phyloP scores from a whole-genome alignment of 2,797 vertebrate species.

The Thripadectes ignobilis region DNA sequence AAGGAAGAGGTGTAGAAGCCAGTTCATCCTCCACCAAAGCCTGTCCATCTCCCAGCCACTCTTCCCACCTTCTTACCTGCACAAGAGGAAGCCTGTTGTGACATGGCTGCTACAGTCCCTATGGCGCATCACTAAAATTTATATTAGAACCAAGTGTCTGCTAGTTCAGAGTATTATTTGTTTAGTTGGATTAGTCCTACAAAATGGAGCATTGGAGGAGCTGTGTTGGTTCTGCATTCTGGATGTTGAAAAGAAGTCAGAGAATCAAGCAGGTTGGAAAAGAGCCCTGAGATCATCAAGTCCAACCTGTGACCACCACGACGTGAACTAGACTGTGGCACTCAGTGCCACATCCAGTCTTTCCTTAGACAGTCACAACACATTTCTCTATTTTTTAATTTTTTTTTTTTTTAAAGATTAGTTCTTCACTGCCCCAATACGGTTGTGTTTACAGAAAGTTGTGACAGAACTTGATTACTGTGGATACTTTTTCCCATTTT shows the following conservation, averaged over 20 bases:
- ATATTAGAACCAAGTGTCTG: no score
- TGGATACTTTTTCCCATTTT: conserved; percentile 65
- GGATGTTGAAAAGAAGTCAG: neutral
- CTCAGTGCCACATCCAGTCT: rapidly evolving
- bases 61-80: no score
- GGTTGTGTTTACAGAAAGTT: conserved; percentile 56
- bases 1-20: neutral
- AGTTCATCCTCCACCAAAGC: neutral
- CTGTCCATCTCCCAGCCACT: neutral
- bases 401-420: neutral
- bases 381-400: rapidly evolving
- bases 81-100: no score
- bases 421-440: neutral
- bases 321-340: neutral
- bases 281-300: rapidly evolving
- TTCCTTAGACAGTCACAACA: neutral
- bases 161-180: no score
- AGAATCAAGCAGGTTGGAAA: neutral
- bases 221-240: neutral
- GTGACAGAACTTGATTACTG: conserved; percentile 61
- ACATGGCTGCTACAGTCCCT: no score
- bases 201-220: neutral
- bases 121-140: no score
- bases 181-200: neutral
- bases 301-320: neutral